phyloP scores from a whole-genome alignment of 2,113 vertebrate genomes.

The Phylloscopus whistleri region DNA sequence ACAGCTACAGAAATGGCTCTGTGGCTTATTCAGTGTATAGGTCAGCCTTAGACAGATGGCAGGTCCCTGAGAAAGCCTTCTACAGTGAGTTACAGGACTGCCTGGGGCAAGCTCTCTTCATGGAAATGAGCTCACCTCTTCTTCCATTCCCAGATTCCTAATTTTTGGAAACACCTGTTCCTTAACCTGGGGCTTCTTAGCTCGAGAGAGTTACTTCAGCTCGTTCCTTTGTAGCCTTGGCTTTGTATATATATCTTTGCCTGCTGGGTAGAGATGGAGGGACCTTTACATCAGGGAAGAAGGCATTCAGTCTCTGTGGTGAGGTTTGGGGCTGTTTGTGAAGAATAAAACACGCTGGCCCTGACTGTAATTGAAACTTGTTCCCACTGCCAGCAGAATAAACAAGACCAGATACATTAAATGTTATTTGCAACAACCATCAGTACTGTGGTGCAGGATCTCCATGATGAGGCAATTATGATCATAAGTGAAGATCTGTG shows the following conservation, averaged over 20 bases:
- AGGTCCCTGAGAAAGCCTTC: slow-evolving; percentile 37
- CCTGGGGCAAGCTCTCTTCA: slow-evolving; percentile 34
- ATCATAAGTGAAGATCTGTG: neutral
- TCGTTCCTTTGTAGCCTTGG: neutral
- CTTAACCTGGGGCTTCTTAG: slow-evolving; percentile 19
- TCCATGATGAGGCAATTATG: neutral
- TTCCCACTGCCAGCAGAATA: neutral
- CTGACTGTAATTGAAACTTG: neutral
- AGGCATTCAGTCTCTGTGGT: neutral
- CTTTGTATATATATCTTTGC: neutral
- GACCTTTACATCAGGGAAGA: neutral
- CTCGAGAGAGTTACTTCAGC: neutral
- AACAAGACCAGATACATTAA: neutral
- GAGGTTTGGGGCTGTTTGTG: neutral
- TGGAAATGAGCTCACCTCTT: slow-evolving; percentile 1
- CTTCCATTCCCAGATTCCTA: slow-evolving; percentile 27
- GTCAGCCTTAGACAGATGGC: slow-evolving; percentile 37
- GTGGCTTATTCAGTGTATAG: neutral
- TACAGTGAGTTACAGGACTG: slow-evolving; percentile 4
- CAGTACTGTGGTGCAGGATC: neutral
- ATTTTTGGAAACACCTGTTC: slow-evolving; percentile 53
- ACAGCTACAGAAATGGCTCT: neutral
- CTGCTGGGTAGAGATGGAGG: neutral
- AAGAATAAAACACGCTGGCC: neutral
- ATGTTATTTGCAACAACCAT: neutral